Percentiles rank a stretch among this genome's conserved stretches.
Evolutionary conservation across 37 sponge, comb jelly and placozoan species (phyloP).

Genomic region (Hormiphora californensis): DNA sequence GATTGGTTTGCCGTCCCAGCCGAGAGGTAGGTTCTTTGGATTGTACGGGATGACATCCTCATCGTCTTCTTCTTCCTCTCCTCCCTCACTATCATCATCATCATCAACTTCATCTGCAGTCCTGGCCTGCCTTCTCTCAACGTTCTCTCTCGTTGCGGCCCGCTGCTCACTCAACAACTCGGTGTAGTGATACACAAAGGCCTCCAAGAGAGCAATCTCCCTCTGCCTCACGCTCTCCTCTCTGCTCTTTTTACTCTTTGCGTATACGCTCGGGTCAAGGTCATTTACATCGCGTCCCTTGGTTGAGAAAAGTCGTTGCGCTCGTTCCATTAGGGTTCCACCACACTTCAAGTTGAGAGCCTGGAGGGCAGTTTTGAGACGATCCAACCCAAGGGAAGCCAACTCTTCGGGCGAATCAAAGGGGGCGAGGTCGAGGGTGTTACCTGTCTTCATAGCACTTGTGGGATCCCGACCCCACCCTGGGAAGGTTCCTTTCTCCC

Average conservation of each 20-base stretch:
- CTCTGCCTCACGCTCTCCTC: constrained; percentile 62
- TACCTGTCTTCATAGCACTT: constrained; percentile 93
- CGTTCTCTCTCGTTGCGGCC: constrained; percentile 84
- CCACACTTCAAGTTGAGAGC: constrained; percentile 96
- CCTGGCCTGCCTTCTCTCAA: constrained; percentile 84
- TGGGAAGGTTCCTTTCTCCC: constrained; percentile 77
- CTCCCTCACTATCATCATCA: constrained; percentile 60
- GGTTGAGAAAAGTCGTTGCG: constrained; percentile 74
- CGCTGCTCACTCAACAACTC: constrained; percentile 89
- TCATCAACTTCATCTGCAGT: constrained; percentile 92
- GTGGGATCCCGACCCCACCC: constrained; percentile 94
- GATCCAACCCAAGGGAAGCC: constrained; percentile 87
- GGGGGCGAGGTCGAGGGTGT: constrained; percentile 84
- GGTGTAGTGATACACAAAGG: constrained; percentile 69
- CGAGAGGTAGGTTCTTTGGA: constrained; percentile 97
- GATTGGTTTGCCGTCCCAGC: constrained; percentile 99
- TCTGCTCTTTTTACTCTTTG: constrained; percentile 65
- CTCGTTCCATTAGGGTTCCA: constrained; percentile 88
- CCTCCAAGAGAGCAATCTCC: constrained; percentile 78
- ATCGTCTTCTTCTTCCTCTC: constrained; percentile 65
- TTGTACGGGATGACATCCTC: constrained; percentile 85
- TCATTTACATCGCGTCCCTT: constrained; percentile 63
- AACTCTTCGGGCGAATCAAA: constrained; percentile 91
- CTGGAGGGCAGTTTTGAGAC: constrained; percentile 88
- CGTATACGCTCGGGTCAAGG: constrained; percentile 71